These are phyloP conservation scores for Scaptodrosophila latifasciaeformis DNA, from an alignment of 2,888 invertebrate species.

Conservation along the genomic window DNA sequence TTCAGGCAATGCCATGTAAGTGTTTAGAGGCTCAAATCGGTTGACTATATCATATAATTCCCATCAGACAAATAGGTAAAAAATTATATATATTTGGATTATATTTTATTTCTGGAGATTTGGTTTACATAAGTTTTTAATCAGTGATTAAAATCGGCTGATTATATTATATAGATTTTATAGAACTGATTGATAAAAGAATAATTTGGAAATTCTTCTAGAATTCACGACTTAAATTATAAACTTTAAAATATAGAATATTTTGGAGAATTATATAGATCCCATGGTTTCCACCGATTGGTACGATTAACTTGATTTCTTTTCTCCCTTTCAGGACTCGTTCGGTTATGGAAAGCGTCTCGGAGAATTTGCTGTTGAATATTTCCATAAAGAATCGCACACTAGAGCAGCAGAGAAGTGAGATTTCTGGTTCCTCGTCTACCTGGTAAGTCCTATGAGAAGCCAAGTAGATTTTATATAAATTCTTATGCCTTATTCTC, in stretches of 20 bases:
- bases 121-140: too few species aligned
- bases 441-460: conserved; percentile 64
- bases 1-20: conserved; percentile 33
- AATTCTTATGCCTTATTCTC: neutral
- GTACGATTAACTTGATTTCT: neutral
- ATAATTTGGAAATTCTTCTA: too few species aligned
- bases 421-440: conserved; percentile 69
- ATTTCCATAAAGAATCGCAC: conserved; percentile 75
- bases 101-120: too few species aligned
- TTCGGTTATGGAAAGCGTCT: conserved; percentile 75
- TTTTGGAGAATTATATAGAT: too few species aligned
- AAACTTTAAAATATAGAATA: too few species aligned
- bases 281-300: neutral
- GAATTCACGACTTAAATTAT: too few species aligned
- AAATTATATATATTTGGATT: too few species aligned
- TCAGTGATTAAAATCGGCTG: too few species aligned
- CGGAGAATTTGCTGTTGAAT: conserved; percentile 74
- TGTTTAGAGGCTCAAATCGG: neutral
- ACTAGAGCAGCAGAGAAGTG: conserved; percentile 69
- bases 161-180: too few species aligned
- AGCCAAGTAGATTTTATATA: neutral
- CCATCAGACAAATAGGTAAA: too few species aligned
- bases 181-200: too few species aligned
- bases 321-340: conserved; percentile 66
- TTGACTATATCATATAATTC: too few species aligned